Conservation (phyloP, 2,797 vertebrate species). For the Mareca strepera region DNA sequence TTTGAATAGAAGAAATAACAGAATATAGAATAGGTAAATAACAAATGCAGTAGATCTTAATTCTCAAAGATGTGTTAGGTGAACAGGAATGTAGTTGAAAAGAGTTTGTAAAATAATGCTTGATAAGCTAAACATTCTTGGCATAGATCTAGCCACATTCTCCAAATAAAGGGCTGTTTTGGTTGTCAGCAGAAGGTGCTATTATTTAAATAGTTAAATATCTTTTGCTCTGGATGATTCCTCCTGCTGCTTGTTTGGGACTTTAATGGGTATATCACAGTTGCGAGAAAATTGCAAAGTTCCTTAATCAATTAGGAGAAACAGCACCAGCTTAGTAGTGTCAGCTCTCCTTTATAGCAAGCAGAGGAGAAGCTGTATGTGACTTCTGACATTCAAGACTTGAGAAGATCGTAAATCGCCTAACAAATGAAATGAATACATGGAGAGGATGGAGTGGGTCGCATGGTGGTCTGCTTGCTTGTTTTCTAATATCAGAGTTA, state of each 20-base stretch:
- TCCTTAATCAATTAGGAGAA: neutral
- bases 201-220: neutral
- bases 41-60: neutral
- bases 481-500: neutral
- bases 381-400: neutral
- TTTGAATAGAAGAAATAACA: neutral
- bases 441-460: rapidly evolving
- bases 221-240: rapidly evolving
- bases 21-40: neutral
- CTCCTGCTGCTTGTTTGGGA: neutral
- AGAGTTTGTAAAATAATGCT: neutral
- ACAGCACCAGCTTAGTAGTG: neutral
- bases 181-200: neutral
- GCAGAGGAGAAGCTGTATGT: rapidly evolving
- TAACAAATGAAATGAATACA: rapidly evolving
- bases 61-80: neutral
- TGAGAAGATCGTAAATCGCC: neutral
- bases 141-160: neutral
- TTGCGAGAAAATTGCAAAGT: neutral
- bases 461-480: neutral
- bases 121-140: neutral
- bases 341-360: rapidly evolving
- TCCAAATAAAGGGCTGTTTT: neutral
- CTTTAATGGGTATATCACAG: neutral
- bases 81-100: neutral